Evolutionary conservation across 1,140 invertebrate species (phyloP).

Genomic region (Laupala kohalensis): DNA sequence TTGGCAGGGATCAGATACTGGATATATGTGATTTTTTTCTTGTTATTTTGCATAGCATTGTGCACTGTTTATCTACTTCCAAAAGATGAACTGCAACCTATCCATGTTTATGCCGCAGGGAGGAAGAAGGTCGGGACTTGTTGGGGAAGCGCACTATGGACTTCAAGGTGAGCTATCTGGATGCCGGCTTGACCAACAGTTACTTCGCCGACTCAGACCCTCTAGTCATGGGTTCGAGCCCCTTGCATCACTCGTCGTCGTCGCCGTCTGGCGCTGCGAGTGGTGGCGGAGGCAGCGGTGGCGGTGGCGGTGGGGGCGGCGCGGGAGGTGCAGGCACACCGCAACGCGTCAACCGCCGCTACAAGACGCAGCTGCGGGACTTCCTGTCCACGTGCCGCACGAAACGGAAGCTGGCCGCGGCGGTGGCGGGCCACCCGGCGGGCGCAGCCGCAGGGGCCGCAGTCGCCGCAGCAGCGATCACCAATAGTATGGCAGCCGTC

Average conservation of each 20-base stretch:
- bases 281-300: constrained; percentile 3
- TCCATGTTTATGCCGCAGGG: no score
- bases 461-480: neutral
- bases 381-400: constrained; percentile 83
- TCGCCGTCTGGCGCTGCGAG: constrained; percentile 20
- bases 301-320: constrained; percentile 18
- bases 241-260: constrained; percentile 13
- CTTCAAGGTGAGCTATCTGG: constrained; percentile 95
- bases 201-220: constrained; percentile 80
- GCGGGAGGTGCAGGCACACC: constrained; percentile 40
- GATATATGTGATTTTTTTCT: no score
- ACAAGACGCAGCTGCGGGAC: constrained; percentile 84
- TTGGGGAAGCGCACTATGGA: constrained; percentile 95
- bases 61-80: no score
- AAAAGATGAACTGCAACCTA: no score
- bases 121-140: constrained; percentile 93
- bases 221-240: constrained; percentile 40
- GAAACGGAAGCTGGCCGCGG: constrained; percentile 57
- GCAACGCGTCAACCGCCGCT: constrained; percentile 67
- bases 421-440: neutral
- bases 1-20: no score
- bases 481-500: constrained; percentile 30
- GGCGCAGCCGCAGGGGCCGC: neutral
- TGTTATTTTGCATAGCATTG: no score
- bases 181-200: constrained; percentile 76